phyloP scores from a whole-genome alignment of 1,140 invertebrate genomes.

The Orchestia grillus region DNA sequence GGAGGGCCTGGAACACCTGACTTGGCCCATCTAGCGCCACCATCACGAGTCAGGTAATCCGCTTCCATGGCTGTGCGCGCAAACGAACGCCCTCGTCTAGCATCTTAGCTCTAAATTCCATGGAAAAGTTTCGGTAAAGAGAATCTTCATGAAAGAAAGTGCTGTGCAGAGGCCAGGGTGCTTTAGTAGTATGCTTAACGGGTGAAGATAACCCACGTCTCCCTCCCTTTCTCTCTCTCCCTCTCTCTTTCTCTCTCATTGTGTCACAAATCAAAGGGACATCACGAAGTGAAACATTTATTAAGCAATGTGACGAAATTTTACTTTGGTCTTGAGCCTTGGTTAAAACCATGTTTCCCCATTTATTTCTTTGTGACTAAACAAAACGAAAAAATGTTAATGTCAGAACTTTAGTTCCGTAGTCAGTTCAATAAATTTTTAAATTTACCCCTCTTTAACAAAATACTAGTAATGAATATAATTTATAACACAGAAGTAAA shows the following conservation, averaged over 20 bases:
- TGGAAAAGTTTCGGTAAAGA: not conserved
- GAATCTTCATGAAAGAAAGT: not conserved
- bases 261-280: not conserved
- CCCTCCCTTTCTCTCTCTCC: too few species aligned
- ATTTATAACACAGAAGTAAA: too few species aligned
- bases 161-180: not conserved
- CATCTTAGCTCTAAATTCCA: slow-evolving; percentile 10
- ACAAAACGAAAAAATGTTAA: too few species aligned
- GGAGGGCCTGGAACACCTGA: not conserved
- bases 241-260: too few species aligned
- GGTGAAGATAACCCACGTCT: not conserved
- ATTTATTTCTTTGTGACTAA: too few species aligned
- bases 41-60: not conserved
- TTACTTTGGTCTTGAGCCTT: too few species aligned
- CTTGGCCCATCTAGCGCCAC: not conserved
- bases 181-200: not conserved
- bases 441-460: too few species aligned
- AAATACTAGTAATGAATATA: too few species aligned
- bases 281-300: not conserved
- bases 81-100: not conserved
- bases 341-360: too few species aligned
- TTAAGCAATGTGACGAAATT: too few species aligned
- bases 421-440: too few species aligned
- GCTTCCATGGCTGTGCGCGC: not conserved
- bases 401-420: too few species aligned